phyloP scores from a whole-genome alignment of 1,140 invertebrate species.

The Tetragnatha versicolor region DNA sequence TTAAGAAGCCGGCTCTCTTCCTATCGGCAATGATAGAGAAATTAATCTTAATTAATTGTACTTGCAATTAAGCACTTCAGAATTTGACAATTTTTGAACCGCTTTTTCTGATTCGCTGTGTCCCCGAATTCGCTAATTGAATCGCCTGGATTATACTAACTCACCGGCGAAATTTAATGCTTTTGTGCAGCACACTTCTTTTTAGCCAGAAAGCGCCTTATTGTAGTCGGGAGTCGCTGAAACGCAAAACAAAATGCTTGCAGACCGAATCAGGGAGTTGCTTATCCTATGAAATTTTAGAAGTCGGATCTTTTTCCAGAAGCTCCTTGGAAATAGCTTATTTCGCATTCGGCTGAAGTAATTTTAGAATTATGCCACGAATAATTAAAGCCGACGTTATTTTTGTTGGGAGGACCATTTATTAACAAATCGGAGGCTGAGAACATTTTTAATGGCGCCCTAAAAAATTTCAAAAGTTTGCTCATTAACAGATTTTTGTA shows the following conservation, averaged over 20 bases:
- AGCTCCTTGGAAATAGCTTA: neutral
- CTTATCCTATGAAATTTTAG: slow-evolving; percentile 26
- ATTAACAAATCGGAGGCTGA: no score
- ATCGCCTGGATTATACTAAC: slow-evolving; percentile 21
- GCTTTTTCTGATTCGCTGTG: neutral
- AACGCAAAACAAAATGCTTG: slow-evolving; percentile 27
- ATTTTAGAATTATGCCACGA: slow-evolving; percentile 33
- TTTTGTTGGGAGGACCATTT: slow-evolving; percentile 2
- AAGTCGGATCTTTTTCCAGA: neutral
- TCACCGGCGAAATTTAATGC: slow-evolving; percentile 22
- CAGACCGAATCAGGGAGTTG: neutral
- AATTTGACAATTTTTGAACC: slow-evolving; percentile 25
- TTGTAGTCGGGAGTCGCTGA: slow-evolving; percentile 5
- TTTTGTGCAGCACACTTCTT: no score
- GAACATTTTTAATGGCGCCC: slow-evolving; percentile 10
- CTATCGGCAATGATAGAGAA: no score
- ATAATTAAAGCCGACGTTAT: slow-evolving; percentile 29
- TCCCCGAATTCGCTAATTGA: slow-evolving; percentile 13
- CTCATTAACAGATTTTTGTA: slow-evolving; percentile 47
- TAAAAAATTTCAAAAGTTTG: slow-evolving; percentile 36
- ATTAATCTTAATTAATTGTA: slow-evolving; percentile 34
- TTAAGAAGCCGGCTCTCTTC: no score
- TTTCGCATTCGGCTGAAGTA: slow-evolving; percentile 11
- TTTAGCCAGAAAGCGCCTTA: slow-evolving; percentile 11
- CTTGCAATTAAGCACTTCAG: slow-evolving; percentile 19